Conservation (phyloP, 2,888 invertebrate genomes). For the Strigamia maritima region DNA sequence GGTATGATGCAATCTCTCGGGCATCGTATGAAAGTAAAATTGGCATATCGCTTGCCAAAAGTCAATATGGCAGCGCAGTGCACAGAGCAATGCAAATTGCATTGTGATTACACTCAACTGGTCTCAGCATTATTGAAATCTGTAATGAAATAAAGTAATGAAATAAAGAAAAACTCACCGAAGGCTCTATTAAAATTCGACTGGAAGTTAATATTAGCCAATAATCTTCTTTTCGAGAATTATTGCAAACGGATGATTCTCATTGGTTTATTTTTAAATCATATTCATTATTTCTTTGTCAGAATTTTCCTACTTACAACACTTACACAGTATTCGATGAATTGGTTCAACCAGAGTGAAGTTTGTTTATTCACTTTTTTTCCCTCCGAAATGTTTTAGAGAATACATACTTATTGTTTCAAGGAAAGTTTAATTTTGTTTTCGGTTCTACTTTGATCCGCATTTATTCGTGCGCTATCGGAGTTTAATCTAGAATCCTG, state of each 20-base stretch:
- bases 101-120: background rate
- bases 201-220: background rate
- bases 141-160: background rate
- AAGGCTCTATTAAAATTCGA: background rate
- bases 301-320: too few species aligned
- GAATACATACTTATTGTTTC: background rate
- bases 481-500: conserved; percentile 15
- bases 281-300: too few species aligned
- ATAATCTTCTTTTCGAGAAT: too few species aligned
- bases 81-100: background rate
- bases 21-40: background rate
- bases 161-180: background rate
- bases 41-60: background rate
- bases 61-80: background rate
- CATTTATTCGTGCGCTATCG: conserved; percentile 16
- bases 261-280: too few species aligned
- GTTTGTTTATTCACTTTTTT: too few species aligned
- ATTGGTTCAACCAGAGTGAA: too few species aligned
- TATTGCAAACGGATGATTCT: too few species aligned
- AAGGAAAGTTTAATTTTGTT: background rate
- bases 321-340: too few species aligned
- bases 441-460: conserved; percentile 12
- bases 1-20: background rate
- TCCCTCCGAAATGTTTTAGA: background rate
- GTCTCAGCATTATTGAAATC: background rate